Evolutionary conservation across 2,888 invertebrate genomes (phyloP), one percentile per base, ranked within the genome.

Genomic region (Drosophila mercatorum): DNA sequence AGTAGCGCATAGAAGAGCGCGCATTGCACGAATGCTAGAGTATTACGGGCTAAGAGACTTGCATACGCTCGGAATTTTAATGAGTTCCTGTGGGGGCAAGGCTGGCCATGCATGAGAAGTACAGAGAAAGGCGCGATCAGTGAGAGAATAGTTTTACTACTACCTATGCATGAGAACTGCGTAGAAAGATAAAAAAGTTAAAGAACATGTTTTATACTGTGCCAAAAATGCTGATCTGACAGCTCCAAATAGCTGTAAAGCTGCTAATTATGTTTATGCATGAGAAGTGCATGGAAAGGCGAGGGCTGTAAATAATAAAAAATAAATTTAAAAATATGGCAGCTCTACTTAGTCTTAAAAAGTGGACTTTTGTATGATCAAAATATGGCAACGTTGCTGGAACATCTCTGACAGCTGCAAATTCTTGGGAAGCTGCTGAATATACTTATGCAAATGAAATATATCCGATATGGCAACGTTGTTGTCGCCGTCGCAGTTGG

Each of bases 1-100:
- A 65, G 78, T 41, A 60, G 43, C 59, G 58, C 72, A 44, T 31
- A 57, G 28, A 51, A 8, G 40, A 26, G 58, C 38, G n/a, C 38
- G 57, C 40, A 47, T 59, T 22, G 57, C 43, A 46, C 14, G 53
- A 49, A 75, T 70, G 41, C 71, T 64, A 7, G 34, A n/a, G 26
- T 40, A 51, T 59, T 58, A 43, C 46, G 40, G 41, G 28, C 34
- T 41, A 41, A 41, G 38, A 58, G 40, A 51, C 58, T 55, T 36
- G 68, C 51, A 67, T 63, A 60, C 51, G 63, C 36, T 17, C 11
- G 62, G 75, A 58, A 70, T 66, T 62, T 70, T 69, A 76, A 76
- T 78, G 74, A 78, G 64, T 26, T 46, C 44, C 75, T 44, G 17
- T 8, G 46, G 14, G 44, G 44, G n/a, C 5, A 36, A 22, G 28